phyloP scores from a whole-genome alignment of 2,888 invertebrate genomes.

The Ophraella communa region DNA sequence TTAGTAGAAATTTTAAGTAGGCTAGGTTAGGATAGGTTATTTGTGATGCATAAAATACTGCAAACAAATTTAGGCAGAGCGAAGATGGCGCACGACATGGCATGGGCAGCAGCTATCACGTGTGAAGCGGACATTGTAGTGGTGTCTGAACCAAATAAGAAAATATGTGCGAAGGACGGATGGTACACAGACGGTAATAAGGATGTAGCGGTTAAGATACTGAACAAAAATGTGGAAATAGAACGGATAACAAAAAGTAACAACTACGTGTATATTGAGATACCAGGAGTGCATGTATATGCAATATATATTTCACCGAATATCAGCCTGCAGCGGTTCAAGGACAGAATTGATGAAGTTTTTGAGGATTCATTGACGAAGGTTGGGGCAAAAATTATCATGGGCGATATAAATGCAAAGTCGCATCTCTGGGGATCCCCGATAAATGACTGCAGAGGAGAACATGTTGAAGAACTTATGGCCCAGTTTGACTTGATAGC shows the following conservation, averaged over 20 bases:
- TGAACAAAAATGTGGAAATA: no score
- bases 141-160: no score
- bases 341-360: not conserved
- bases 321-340: not conserved
- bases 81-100: slow-evolving; percentile 25
- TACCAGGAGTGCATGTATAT: no score
- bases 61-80: slow-evolving; percentile 12
- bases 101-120: slow-evolving; percentile 2
- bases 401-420: not conserved
- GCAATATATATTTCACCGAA: no score
- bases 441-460: not conserved
- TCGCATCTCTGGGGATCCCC: not conserved
- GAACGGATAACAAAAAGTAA: no score
- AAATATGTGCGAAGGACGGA: no score
- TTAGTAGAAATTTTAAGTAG: no score
- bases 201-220: no score
- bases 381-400: not conserved
- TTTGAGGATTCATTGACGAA: not conserved
- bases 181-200: no score
- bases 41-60: no score
- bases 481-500: not conserved
- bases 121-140: slow-evolving; percentile 20
- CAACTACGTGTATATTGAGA: no score
- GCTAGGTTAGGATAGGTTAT: no score
- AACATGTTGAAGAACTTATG: not conserved